Conservation (phyloP, 2,888 invertebrate genomes). For the Epirrita christyi region DNA sequence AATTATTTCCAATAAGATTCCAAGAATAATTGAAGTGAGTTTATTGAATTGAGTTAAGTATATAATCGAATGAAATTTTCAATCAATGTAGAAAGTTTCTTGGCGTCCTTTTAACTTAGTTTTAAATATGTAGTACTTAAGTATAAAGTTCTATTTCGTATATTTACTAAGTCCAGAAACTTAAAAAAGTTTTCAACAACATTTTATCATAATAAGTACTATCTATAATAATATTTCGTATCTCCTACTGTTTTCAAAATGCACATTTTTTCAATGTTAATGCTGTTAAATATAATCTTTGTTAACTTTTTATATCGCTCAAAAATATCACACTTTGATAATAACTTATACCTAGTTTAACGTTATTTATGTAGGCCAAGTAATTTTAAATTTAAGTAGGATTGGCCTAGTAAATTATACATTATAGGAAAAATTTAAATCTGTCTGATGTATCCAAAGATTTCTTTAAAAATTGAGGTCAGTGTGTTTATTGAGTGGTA, state of each 20-base stretch:
- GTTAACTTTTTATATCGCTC: constrained; percentile 35
- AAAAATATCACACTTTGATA: constrained; percentile 32
- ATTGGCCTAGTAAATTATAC: constrained; percentile 39
- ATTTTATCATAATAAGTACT: constrained; percentile 21
- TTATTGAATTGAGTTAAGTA: constrained; percentile 52
- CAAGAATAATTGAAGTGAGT: constrained; percentile 62
- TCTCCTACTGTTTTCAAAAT: constrained; percentile 22
- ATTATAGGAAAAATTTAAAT: constrained; percentile 31
- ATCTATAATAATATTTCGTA: constrained; percentile 23
- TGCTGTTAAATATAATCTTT: constrained; percentile 22
- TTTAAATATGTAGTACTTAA: constrained; percentile 73
- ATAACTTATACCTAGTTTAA: constrained; percentile 27
- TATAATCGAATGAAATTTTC: constrained; percentile 57
- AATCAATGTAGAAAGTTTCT: constrained; percentile 54
- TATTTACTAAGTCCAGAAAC: constrained; percentile 35
- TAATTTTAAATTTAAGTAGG: constrained; percentile 33
- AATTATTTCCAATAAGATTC: constrained; percentile 78
- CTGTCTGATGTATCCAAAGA: constrained; percentile 39
- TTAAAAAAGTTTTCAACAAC: constrained; percentile 18
- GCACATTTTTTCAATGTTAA: constrained; percentile 33
- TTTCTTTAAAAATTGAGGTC: constrained; percentile 39
- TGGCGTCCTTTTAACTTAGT: constrained; percentile 75
- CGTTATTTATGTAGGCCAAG: constrained; percentile 30
- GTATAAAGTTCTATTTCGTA: constrained; percentile 53
- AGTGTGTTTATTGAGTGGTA: constrained; percentile 37